phyloP scores from a whole-genome alignment of 2,888 invertebrate genomes.

The Invenusta paracnida region DNA sequence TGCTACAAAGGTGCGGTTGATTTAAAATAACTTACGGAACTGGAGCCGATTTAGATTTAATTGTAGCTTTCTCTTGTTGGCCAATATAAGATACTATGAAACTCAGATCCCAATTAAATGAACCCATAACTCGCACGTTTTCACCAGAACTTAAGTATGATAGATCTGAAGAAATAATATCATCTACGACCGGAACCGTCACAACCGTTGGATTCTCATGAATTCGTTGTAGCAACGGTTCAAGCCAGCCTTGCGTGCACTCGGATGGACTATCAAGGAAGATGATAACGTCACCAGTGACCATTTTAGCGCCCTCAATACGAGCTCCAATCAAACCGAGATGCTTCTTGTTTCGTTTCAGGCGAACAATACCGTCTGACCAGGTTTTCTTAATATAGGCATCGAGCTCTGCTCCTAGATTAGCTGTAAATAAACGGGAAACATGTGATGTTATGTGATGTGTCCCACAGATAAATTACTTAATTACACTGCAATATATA shows the following conservation, averaged over 20 bases:
- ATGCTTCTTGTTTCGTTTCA: slow-evolving; percentile 72
- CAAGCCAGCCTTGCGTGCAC: slow-evolving; percentile 65
- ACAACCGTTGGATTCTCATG: slow-evolving; percentile 75
- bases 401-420: slow-evolving; percentile 47
- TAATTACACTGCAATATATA: too few species aligned
- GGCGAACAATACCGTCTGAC: slow-evolving; percentile 65
- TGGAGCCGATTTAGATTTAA: background rate
- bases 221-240: slow-evolving; percentile 80
- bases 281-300: slow-evolving; percentile 63
- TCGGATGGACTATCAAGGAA: slow-evolving; percentile 61
- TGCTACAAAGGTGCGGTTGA: too few species aligned
- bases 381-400: slow-evolving; percentile 66
- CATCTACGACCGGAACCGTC: slow-evolving; percentile 88
- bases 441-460: too few species aligned
- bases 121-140: slow-evolving; percentile 56
- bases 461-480: too few species aligned
- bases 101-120: slow-evolving; percentile 69
- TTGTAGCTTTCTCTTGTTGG: too few species aligned
- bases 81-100: too few species aligned
- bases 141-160: slow-evolving; percentile 51
- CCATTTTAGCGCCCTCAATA: slow-evolving; percentile 77
- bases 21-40: background rate
- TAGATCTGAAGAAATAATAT: slow-evolving; percentile 69
- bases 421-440: background rate
- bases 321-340: slow-evolving; percentile 84